Evolutionary conservation across 2,113 vertebrate genomes (phyloP).

Genomic region (Elephantulus edwardii): DNA sequence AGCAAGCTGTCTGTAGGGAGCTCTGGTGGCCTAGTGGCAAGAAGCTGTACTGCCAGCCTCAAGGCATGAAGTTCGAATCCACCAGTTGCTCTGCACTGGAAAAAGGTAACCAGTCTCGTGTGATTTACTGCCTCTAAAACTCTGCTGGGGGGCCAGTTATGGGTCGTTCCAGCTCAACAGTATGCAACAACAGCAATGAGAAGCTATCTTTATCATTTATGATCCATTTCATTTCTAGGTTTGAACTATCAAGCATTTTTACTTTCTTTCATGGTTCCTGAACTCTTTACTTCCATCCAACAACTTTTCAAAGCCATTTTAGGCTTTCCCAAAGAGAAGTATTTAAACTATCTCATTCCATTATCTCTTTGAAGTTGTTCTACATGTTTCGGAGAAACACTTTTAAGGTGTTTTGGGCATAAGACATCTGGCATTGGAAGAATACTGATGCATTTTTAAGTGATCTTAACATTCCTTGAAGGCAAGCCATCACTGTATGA

Average conservation of each 20-base stretch:
- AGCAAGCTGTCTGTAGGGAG: no score
- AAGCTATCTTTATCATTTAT: neutral
- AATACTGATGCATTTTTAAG: neutral
- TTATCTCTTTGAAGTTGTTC: conserved; percentile 19
- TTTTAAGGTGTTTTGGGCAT: neutral
- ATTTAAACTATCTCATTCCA: neutral
- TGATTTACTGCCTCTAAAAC: no score
- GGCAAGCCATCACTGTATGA: neutral
- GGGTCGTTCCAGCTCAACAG: no score
- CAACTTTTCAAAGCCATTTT: neutral
- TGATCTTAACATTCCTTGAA: neutral
- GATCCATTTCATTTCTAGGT: neutral
- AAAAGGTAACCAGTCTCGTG: no score
- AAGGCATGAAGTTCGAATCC: no score
- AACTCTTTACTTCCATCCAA: neutral
- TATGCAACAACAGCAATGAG: no score
- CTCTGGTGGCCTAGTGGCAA: no score
- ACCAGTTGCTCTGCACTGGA: no score
- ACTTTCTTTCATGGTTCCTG: neutral
- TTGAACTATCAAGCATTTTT: neutral
- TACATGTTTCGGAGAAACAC: neutral
- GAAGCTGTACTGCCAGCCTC: no score
- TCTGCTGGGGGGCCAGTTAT: no score
- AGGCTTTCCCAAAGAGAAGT: neutral
- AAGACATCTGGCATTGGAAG: neutral